Base-by-base conservation (phyloP, 2,888 invertebrate genomes). In the Cabera pusaria region DNA sequence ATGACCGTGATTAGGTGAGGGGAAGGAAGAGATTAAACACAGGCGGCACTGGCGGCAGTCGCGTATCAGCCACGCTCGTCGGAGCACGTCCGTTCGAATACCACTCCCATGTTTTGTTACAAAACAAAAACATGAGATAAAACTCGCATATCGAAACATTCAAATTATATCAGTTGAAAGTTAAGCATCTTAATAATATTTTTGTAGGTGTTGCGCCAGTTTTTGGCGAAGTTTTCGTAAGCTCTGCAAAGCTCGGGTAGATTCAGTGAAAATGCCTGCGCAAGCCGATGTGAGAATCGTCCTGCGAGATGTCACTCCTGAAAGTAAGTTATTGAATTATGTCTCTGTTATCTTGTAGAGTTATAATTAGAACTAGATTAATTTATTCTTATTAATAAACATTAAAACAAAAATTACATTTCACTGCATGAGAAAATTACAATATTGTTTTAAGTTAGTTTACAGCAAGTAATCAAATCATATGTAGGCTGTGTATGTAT, bases 291-390 rank as follows among this genome's bases (percentile, higher is more conserved):
- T 70, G 10, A 73, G 65, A 52, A 73, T 87, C 40, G 72, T 86
- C 20, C 69, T 80, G 20, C 70, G 78, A 19, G 77, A 85, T 60
- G 76, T 87, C 18, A 87, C 87, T 8, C 82, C 85, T 27, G 87
- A 87, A 48, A 69, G 87, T 87, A 56, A 86, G 86, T 78, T n/a
- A n/a, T n/a, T n/a, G n/a, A n/a, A n/a, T n/a, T n/a, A n/a, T n/a
- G n/a, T n/a, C n/a, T n/a, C n/a, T n/a, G n/a, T n/a, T n/a, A n/a
- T n/a, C n/a, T n/a, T n/a, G n/a, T n/a, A n/a, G n/a, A n/a, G n/a
- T n/a, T n/a, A n/a, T n/a, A n/a, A n/a, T n/a, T n/a, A n/a, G n/a
- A n/a, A n/a, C n/a, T n/a, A n/a, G n/a, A n/a, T n/a, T n/a, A n/a
- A n/a, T n/a, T n/a, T n/a, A 47, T 36, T 22, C 3, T 3, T 38